phyloP scores from a whole-genome alignment of 2,797 vertebrate genomes.

The Falco peregrinus region DNA sequence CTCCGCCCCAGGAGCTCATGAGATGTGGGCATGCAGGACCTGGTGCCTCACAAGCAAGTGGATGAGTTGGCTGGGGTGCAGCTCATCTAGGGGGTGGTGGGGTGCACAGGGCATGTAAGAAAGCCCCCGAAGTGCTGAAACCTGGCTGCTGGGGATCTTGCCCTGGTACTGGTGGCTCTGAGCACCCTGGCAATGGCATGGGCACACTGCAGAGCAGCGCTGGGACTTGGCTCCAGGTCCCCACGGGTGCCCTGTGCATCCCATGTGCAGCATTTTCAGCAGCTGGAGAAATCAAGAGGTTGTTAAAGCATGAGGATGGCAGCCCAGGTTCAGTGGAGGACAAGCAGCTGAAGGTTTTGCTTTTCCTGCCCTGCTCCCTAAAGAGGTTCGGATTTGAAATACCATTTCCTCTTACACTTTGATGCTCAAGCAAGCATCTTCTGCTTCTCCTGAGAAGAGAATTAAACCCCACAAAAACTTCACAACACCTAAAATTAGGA shows the following conservation, averaged over 20 bases:
- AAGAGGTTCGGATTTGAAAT: not conserved
- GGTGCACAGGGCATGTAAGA: not conserved
- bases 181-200: not conserved
- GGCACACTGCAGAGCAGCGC: accelerated
- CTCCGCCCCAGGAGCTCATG: not conserved
- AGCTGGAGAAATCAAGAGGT: not conserved
- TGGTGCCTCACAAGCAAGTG: not conserved
- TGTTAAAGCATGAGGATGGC: not conserved
- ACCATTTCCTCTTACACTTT: not conserved
- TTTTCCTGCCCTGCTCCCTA: not conserved
- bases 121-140: not conserved
- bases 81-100: not conserved
- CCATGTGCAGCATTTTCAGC: not conserved
- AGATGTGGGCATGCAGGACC: not conserved
- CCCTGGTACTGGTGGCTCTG: not conserved
- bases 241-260: not conserved
- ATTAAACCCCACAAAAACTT: not conserved
- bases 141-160: not conserved
- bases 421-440: not conserved
- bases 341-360: not conserved
- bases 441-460: not conserved
- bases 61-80: not conserved
- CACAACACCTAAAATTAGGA: not conserved
- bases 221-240: no score
- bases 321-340: not conserved